These are phyloP conservation scores for Glyphotaelius pellucidus DNA, from an alignment of 2,888 invertebrate species.

Conservation along the genomic window DNA sequence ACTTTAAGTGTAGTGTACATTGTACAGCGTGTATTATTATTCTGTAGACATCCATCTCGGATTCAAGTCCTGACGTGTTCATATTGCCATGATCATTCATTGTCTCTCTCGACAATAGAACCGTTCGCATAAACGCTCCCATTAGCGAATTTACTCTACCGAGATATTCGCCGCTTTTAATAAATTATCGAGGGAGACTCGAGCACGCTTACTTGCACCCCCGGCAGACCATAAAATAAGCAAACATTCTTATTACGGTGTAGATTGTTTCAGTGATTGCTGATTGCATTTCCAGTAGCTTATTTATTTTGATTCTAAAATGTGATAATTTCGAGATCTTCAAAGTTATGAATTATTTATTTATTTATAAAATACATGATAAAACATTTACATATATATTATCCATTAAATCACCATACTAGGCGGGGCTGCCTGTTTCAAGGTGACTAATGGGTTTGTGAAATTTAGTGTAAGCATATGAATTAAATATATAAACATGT, in stretches of 20 bases:
- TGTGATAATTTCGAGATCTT: not conserved
- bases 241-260: not conserved
- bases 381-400: too few species aligned
- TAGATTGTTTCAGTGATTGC: not conserved
- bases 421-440: too few species aligned
- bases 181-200: not conserved
- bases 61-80: not conserved
- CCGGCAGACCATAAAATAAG: not conserved
- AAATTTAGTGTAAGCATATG: too few species aligned
- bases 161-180: not conserved
- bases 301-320: not conserved
- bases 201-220: not conserved
- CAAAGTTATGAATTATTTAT: not conserved
- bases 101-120: not conserved
- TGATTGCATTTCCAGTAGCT: constrained; percentile 2
- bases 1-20: not conserved
- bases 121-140: not conserved
- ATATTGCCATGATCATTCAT: not conserved
- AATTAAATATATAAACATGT: too few species aligned
- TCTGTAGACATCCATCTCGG: not conserved
- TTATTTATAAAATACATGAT: too few species aligned
- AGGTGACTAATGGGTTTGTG: too few species aligned
- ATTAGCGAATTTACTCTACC: not conserved
- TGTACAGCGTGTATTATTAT: not conserved
- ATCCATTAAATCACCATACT: too few species aligned